Conservation (phyloP, 2,888 invertebrate genomes). For the Drosophila subquinaria region DNA sequence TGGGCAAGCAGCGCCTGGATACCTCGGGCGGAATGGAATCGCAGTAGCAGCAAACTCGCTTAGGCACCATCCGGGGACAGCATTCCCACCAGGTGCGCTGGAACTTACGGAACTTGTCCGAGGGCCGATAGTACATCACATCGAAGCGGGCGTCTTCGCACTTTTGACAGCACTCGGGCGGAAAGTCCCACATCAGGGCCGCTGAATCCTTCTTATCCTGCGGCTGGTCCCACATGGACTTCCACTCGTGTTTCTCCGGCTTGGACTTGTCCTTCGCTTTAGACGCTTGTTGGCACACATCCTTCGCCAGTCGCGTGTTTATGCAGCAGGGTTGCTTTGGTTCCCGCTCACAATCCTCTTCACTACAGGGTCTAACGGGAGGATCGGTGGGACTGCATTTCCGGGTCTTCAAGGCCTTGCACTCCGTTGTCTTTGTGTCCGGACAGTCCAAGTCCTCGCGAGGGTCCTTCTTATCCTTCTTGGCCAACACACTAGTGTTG, state of each 20-base stretch:
- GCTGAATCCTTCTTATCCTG: neutral
- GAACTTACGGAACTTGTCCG: slow-evolving; percentile 43
- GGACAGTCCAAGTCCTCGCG: neutral
- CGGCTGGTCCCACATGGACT: slow-evolving; percentile 51
- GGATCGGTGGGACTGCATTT: slow-evolving; percentile 36
- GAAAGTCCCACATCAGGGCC: slow-evolving; percentile 12
- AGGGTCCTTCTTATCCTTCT: neutral
- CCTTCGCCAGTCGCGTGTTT: neutral
- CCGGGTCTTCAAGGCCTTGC: neutral
- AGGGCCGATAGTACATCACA: slow-evolving; percentile 59
- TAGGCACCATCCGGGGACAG: slow-evolving; percentile 48
- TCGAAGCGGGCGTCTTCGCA: slow-evolving; percentile 57
- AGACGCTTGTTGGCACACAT: neutral
- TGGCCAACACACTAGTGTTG: neutral
- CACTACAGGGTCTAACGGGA: slow-evolving; percentile 18
- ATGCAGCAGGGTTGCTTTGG: slow-evolving; percentile 17
- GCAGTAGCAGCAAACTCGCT: slow-evolving; percentile 41
- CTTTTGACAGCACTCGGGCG: slow-evolving; percentile 46
- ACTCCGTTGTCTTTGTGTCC: neutral
- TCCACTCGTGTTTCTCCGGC: neutral
- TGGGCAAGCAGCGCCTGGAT: slow-evolving; percentile 22
- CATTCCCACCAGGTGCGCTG: slow-evolving; percentile 73
- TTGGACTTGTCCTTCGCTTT: neutral
- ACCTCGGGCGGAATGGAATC: slow-evolving; percentile 49
- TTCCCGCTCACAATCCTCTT: neutral